These are phyloP conservation scores for Meandrusa payeni DNA, from an alignment of 2,888 invertebrate genomes.

Conservation along the genomic window DNA sequence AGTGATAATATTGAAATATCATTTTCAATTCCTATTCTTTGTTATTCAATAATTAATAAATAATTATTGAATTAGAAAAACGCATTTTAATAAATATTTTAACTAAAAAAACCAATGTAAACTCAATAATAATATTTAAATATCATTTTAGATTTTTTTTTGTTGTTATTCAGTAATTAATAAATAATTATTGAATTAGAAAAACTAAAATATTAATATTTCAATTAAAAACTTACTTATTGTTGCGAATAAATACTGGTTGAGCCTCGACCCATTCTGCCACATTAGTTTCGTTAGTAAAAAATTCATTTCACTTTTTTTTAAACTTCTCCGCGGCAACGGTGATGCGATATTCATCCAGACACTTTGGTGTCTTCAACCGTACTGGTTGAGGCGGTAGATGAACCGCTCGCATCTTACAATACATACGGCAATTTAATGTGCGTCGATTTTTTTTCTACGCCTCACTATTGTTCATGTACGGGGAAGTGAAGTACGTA, in stretches of 20 bases:
- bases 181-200: constrained; percentile 8
- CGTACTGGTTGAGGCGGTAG: constrained; percentile 39
- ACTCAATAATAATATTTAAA: too few relatives aligned
- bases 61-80: constrained; percentile 15
- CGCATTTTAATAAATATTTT: too few relatives aligned
- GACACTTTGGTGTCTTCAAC: constrained; percentile 44
- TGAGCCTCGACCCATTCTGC: constrained; percentile 64
- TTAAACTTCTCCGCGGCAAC: constrained; percentile 24
- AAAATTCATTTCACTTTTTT: constrained; percentile 55
- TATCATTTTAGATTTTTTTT: too few relatives aligned
- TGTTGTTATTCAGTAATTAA: not conserved
- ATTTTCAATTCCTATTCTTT: not conserved
- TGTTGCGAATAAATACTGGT: constrained; percentile 68
- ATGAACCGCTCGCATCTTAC: constrained; percentile 33
- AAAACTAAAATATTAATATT: constrained; percentile 34
- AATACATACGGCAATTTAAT: constrained; percentile 35
- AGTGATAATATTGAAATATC: too few relatives aligned
- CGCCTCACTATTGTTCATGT: constrained; percentile 17
- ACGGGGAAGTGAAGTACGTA: constrained; percentile 15
- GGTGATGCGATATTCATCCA: constrained; percentile 36
- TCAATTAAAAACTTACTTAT: constrained; percentile 62
- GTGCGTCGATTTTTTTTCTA: constrained; percentile 25
- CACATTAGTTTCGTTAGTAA: constrained; percentile 61
- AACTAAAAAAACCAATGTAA: too few relatives aligned
- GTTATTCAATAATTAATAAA: not conserved